phyloP scores from a whole-genome alignment of 2,888 invertebrate species.

The Spilosoma lubricipeda region DNA sequence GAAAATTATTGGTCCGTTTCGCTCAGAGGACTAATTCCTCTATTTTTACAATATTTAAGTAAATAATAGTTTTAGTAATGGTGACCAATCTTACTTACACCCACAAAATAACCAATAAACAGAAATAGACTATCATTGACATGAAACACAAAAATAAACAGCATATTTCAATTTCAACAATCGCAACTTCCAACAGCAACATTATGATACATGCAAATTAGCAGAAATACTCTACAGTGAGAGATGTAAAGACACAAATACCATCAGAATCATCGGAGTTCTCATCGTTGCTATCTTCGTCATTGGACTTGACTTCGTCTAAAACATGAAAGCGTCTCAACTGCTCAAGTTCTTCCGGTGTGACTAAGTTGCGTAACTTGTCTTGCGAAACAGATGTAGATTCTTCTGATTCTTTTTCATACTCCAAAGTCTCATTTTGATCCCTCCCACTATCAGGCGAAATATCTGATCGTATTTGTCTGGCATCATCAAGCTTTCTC shows the following conservation, averaged over 20 bases:
- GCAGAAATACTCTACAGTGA: conserved; percentile 12
- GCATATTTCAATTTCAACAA: neutral
- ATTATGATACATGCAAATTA: conserved; percentile 33
- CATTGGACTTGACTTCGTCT: conserved; percentile 79
- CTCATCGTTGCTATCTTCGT: conserved; percentile 77
- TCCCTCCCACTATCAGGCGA: neutral
- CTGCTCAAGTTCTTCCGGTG: conserved; percentile 68
- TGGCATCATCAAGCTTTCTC: conserved; percentile 50
- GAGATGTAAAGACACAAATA: conserved; percentile 47
- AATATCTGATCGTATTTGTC: neutral
- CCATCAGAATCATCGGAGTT: conserved; percentile 74
- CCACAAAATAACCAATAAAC: neutral
- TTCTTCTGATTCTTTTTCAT: neutral
- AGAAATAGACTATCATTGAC: neutral
- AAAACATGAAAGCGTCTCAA: conserved; percentile 78
- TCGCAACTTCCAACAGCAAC: neutral
- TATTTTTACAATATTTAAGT: neutral
- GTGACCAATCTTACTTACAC: neutral
- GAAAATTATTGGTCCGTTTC: neutral
- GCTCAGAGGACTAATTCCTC: neutral
- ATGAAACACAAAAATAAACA: neutral
- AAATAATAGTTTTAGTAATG: neutral
- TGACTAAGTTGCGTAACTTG: conserved; percentile 65
- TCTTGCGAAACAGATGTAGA: conserved; percentile 37
- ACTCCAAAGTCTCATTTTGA: neutral